Evolutionary conservation across 2,113 vertebrate species (phyloP).

Genomic region (Cranoglanis bouderius): DNA sequence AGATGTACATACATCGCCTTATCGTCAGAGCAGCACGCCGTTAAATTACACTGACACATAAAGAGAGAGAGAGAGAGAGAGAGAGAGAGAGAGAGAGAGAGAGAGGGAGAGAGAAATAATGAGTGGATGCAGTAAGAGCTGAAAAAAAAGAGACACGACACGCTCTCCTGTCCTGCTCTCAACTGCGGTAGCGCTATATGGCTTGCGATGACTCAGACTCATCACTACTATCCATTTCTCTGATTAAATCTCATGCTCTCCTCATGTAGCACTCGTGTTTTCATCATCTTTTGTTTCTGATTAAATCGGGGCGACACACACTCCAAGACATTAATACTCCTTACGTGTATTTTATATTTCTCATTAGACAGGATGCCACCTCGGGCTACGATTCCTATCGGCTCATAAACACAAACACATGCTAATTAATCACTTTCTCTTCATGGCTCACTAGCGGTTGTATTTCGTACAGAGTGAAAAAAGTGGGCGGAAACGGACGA

Average conservation of each 20-base stretch:
- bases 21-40: constrained; percentile 36
- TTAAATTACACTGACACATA: constrained; percentile 39
- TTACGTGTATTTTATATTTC: constrained; percentile 49
- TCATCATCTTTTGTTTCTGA: constrained; percentile 8
- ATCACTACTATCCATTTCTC: background rate
- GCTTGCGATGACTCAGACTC: background rate
- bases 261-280: background rate
- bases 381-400: constrained; percentile 60
- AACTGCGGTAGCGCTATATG: background rate
- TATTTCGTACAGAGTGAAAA: constrained; percentile 66
- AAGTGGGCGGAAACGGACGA: constrained; percentile 39
- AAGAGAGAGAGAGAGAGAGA: constrained; percentile 60
- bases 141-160: background rate
- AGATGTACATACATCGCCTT: constrained; percentile 34
- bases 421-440: constrained; percentile 68
- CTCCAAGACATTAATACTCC: constrained; percentile 42
- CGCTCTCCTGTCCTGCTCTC: background rate
- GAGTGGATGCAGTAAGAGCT: constrained; percentile 37
- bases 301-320: constrained; percentile 14
- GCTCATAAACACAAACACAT: constrained; percentile 64
- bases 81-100: constrained; percentile 39
- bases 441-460: constrained; percentile 62
- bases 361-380: constrained; percentile 57
- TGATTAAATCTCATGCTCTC: background rate
- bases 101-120: constrained; percentile 4